Evolutionary conservation across 2,113 vertebrate species (phyloP).

Genomic region (Melanerpes aurifrons): DNA sequence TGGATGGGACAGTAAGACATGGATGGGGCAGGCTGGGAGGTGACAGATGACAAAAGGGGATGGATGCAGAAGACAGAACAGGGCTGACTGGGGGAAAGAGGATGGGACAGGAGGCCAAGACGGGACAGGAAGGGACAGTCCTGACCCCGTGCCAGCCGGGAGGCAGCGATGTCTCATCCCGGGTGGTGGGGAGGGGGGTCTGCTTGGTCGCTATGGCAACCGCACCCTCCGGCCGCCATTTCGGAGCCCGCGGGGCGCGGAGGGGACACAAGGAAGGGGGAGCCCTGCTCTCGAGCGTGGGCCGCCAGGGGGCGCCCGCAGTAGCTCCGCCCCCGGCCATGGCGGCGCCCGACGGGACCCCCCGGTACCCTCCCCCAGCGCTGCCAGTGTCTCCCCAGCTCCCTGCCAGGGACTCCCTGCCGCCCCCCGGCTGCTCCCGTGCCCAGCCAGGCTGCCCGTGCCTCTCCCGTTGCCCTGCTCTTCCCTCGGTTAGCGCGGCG

Average conservation of each 20-base stretch:
- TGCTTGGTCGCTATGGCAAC: background rate
- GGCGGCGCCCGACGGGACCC: background rate
- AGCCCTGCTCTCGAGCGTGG: no score
- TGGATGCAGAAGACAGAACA: background rate
- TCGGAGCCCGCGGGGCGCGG: background rate
- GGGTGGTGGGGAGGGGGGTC: no score
- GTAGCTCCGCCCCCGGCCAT: background rate
- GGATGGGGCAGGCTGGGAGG: background rate
- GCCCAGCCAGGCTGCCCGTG: no score
- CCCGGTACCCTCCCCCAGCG: background rate
- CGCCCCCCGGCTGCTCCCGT: no score
- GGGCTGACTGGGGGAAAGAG: background rate
- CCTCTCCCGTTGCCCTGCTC: no score
- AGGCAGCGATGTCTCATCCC: no score
- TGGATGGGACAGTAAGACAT: no score
- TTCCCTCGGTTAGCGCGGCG: no score
- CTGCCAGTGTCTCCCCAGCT: no score
- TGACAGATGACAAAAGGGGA: no score
- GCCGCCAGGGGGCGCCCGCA: background rate
- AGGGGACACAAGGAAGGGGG: background rate
- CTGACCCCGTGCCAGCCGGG: no score
- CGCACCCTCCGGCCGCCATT: background rate
- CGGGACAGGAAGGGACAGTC: background rate
- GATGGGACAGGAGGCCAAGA: background rate
- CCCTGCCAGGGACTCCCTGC: no score